Evolutionary conservation across 2,797 vertebrate genomes (phyloP).

Genomic region (Sibirionetta formosa): DNA sequence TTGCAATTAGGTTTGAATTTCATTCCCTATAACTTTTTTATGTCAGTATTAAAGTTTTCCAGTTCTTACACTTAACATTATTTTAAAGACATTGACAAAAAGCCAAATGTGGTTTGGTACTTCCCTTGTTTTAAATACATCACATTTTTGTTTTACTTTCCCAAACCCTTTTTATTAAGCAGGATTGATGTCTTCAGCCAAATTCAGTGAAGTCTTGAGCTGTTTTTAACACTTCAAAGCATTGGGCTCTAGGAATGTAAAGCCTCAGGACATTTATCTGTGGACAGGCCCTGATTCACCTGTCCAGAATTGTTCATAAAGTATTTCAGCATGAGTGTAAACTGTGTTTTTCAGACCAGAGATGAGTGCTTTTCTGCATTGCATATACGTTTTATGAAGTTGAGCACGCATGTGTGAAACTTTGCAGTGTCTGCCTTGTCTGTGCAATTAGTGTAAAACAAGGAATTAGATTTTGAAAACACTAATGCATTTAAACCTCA

Average conservation of each 20-base stretch:
- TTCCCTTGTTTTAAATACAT: background rate
- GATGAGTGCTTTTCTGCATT: background rate
- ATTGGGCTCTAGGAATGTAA: background rate
- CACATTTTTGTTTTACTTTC: background rate
- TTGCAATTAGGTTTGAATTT: background rate
- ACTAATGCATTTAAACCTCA: background rate
- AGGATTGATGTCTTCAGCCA: background rate
- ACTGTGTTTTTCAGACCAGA: background rate
- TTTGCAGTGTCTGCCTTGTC: background rate
- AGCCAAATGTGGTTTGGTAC: background rate
- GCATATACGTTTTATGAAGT: background rate
- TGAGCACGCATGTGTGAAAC: background rate
- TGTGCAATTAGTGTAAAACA: background rate
- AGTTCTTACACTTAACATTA: background rate
- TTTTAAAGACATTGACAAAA: background rate
- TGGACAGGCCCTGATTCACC: constrained; percentile 13
- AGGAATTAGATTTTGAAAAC: background rate
- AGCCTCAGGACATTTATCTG: background rate
- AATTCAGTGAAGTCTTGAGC: background rate
- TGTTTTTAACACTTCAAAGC: constrained; percentile 54
- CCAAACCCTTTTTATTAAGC: background rate
- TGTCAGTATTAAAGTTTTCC: background rate
- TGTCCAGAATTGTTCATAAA: background rate
- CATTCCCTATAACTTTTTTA: background rate
- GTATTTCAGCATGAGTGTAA: background rate